A percentile compares a stretch with the other conserved stretches of the same genome.
These are phyloP conservation scores for Scaptomyza pallida DNA, from an alignment of 1,140 invertebrate species.

Conservation along the genomic window DNA sequence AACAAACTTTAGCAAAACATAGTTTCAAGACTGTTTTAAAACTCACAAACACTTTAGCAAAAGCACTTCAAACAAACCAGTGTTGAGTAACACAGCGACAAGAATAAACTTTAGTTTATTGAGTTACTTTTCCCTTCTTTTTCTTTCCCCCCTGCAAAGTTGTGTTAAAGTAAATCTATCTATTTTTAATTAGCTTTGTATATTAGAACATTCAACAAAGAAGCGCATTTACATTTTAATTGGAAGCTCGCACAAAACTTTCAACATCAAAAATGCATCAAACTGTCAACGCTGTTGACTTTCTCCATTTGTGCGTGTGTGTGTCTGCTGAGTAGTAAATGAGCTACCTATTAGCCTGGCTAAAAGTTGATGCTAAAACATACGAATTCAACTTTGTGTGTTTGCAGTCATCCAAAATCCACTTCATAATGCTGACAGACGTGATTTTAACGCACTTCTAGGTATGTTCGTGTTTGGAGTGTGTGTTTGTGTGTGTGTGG, in stretches of 20 bases:
- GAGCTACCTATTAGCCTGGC: slow-evolving; percentile 5
- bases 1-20: no score
- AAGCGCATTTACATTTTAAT: slow-evolving; percentile 5
- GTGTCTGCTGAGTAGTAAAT: slow-evolving; percentile 5
- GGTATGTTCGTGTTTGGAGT: no score
- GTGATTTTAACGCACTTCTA: background rate
- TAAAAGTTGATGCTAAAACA: background rate
- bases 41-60: no score
- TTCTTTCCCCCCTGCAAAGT: no score
- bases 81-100: no score
- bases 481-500: no score
- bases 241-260: background rate
- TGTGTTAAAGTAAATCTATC: no score
- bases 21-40: no score
- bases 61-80: no score
- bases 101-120: no score
- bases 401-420: background rate
- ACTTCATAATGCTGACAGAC: slow-evolving; percentile 8
- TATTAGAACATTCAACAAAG: background rate
- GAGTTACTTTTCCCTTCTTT: no score
- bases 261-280: background rate
- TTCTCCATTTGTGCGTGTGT: background rate
- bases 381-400: slow-evolving; percentile 5
- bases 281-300: background rate
- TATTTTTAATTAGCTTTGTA: background rate